These are phyloP conservation scores for Vombatus ursinus DNA, from an alignment of 2,113 vertebrate species.

Conservation along the genomic window DNA sequence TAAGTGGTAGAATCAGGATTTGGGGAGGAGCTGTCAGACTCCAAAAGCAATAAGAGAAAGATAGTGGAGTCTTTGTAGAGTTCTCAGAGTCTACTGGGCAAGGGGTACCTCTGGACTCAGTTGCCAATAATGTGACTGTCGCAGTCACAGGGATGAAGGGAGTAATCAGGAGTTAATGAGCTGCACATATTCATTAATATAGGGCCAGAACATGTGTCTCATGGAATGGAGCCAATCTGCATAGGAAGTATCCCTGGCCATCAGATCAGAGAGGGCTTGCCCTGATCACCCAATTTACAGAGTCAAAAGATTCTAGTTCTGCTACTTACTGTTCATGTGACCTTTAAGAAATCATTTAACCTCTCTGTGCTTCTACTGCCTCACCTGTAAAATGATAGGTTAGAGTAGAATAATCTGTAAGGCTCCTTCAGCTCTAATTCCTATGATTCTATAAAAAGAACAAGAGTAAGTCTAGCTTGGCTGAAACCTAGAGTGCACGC, in stretches of 20 bases:
- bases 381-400: not conserved
- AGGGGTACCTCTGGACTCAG: not conserved
- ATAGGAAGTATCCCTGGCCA: not conserved
- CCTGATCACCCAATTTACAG: not conserved
- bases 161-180: not conserved
- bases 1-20: not conserved
- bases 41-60: not conserved
- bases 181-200: not conserved
- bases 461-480: too few relatives aligned
- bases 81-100: not conserved
- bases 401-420: not conserved
- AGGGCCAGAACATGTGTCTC: not conserved
- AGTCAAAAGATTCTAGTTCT: not conserved
- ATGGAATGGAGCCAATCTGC: not conserved
- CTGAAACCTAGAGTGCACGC: too few relatives aligned
- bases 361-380: not conserved
- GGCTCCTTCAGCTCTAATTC: too few relatives aligned
- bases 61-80: not conserved
- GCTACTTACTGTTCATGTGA: not conserved
- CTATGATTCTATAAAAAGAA: too few relatives aligned
- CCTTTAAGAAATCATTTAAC: not conserved
- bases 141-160: not conserved
- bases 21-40: not conserved
- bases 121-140: not conserved
- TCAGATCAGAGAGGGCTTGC: not conserved